Evolutionary conservation across 2,888 invertebrate species (phyloP).

Genomic region (Caenorhabditis sp.): DNA sequence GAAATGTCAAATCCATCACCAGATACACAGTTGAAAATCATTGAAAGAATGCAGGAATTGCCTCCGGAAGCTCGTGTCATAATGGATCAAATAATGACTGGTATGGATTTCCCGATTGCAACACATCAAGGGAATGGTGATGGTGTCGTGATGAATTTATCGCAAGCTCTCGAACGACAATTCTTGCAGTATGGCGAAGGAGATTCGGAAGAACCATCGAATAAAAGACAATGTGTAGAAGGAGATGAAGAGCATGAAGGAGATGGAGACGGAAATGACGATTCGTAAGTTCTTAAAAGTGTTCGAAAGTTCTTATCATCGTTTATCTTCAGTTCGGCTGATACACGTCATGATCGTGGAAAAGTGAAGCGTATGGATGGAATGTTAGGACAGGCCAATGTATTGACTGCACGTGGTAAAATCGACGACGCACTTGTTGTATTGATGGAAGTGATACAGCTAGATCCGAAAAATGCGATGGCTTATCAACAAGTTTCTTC

Average conservation of each 20-base stretch:
- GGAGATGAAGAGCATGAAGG: conserved; percentile 8
- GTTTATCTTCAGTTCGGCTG: neutral
- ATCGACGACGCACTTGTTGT: conserved; percentile 55
- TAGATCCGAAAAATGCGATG: conserved; percentile 62
- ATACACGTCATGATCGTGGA: conserved; percentile 4
- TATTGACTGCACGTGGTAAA: conserved; percentile 59
- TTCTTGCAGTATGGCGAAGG: neutral
- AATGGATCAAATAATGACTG: conserved; percentile 20
- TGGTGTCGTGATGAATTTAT: neutral
- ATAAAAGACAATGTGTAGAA: neutral
- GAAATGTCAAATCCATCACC: neutral
- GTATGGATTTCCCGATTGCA: neutral
- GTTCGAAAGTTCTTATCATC: neutral
- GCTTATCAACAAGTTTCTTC: conserved; percentile 64
- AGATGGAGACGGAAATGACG: conserved; percentile 7
- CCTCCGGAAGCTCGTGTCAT: conserved; percentile 21
- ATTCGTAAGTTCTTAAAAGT: neutral
- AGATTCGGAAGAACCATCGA: neutral
- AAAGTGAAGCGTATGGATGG: conserved; percentile 54
- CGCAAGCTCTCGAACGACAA: conserved; percentile 12
- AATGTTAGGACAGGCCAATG: conserved; percentile 67
- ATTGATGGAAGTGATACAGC: conserved; percentile 58
- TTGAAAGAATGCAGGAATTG: conserved; percentile 14
- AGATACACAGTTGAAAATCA: neutral
- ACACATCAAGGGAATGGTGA: neutral